phyloP scores from a whole-genome alignment of 2,888 invertebrate genomes.

The Dynastes tityus region DNA sequence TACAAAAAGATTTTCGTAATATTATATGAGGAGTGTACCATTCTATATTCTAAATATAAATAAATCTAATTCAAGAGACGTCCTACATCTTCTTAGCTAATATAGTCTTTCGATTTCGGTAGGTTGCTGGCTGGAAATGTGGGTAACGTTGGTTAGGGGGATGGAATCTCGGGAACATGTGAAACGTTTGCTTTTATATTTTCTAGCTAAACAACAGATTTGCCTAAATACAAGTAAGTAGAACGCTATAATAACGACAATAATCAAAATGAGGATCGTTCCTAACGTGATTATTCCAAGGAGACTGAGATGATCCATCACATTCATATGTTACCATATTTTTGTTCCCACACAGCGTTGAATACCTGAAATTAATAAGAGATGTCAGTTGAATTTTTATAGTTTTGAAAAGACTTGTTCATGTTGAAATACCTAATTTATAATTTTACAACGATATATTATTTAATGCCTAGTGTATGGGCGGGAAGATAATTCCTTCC shows the following conservation, averaged over 20 bases:
- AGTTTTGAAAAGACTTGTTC: not conserved
- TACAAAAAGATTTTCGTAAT: not conserved
- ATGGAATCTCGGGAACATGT: conserved; percentile 71
- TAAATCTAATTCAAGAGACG: not conserved
- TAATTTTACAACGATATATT: no score
- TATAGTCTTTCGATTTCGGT: conserved; percentile 69
- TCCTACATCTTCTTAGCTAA: not conserved
- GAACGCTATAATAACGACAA: conserved; percentile 77
- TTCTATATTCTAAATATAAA: not conserved
- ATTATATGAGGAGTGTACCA: not conserved
- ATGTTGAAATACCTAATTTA: not conserved
- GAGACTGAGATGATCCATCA: conserved; percentile 55
- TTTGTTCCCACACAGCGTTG: conserved; percentile 70
- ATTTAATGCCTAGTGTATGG: no score
- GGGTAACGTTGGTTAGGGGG: conserved; percentile 76
- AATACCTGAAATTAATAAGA: conserved; percentile 38
- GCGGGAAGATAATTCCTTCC: no score
- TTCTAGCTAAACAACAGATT: conserved; percentile 71
- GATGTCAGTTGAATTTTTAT: not conserved
- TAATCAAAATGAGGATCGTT: conserved; percentile 64
- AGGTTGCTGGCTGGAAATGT: conserved; percentile 73
- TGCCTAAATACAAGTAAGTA: conserved; percentile 79
- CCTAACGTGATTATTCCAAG: conserved; percentile 54
- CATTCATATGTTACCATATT: conserved; percentile 65
- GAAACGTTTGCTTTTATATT: conserved; percentile 55